Evolutionary conservation across 2,113 vertebrate species (phyloP).

Genomic region (Burhinus oedicnemus): DNA sequence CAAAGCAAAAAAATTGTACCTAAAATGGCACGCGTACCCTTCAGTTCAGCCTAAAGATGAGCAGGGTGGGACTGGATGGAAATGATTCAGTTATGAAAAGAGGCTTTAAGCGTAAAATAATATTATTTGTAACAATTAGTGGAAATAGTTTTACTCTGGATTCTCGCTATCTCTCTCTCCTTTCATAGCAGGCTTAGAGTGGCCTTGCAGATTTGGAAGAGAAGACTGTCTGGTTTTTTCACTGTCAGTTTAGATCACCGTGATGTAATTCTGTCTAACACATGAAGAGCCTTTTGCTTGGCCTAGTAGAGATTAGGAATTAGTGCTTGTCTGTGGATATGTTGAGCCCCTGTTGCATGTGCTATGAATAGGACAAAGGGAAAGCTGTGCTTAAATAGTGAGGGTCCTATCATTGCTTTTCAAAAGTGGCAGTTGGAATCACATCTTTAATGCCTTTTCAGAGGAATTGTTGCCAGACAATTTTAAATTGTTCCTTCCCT

Average conservation of each 20-base stretch:
- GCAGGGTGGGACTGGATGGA: background rate
- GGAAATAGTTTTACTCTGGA: background rate
- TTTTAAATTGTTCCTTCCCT: background rate
- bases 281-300: conserved; percentile 59
- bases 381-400: background rate
- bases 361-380: conserved; percentile 51
- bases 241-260: conserved; percentile 51
- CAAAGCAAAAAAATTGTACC: background rate
- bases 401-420: background rate
- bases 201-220: conserved; percentile 44
- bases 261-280: conserved; percentile 58
- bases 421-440: background rate
- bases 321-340: conserved; percentile 44
- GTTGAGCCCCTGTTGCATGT: conserved; percentile 31
- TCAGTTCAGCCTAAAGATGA: background rate
- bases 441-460: background rate
- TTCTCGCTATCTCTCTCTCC: background rate
- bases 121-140: conserved; percentile 16
- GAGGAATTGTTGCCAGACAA: background rate
- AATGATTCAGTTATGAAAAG: background rate
- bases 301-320: conserved; percentile 64
- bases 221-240: conserved; percentile 46
- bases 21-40: background rate
- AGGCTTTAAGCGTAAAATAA: background rate
- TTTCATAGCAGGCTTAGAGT: conserved; percentile 44